These are phyloP conservation scores for Philotrypesis tridentata DNA, from an alignment of 1,140 invertebrate species.

Conservation along the genomic window DNA sequence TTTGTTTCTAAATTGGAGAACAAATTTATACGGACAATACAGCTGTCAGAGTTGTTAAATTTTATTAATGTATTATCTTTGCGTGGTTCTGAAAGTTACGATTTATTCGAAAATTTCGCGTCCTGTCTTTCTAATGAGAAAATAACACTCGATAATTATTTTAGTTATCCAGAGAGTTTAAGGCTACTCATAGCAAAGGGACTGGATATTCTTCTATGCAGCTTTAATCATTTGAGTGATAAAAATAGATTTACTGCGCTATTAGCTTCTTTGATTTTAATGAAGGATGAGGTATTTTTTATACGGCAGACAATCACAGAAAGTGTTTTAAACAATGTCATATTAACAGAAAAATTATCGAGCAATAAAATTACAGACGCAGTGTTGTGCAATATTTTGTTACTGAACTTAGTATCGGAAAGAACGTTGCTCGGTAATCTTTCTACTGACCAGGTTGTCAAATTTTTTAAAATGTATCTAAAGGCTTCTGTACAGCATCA, in stretches of 20 bases:
- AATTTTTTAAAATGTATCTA: conserved; percentile 30
- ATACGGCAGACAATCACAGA: conserved; percentile 47
- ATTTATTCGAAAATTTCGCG: conserved; percentile 29
- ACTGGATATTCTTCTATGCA: conserved; percentile 44
- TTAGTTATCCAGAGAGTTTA: conserved; percentile 10
- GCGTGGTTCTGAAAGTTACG: not conserved
- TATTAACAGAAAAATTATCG: conserved; percentile 17
- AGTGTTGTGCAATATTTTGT: conserved; percentile 1
- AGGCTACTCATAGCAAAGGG: conserved; percentile 14
- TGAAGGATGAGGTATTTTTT: conserved; percentile 55
- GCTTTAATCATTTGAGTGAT: conserved; percentile 39
- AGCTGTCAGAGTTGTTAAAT: conserved; percentile 8
- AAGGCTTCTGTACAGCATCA: not conserved
- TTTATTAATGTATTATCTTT: conserved; percentile 12
- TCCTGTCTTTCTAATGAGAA: conserved; percentile 6
- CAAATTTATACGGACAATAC: not conserved
- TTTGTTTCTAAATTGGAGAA: conserved; percentile 13
- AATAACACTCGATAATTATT: conserved; percentile 30
- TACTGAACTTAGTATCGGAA: conserved; percentile 21
- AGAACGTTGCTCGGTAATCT: conserved; percentile 5
- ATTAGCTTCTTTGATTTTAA: conserved; percentile 52
- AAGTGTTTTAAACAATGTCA: conserved; percentile 20
- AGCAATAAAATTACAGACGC: not conserved
- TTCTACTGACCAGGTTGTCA: conserved; percentile 16
- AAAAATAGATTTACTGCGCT: conserved; percentile 37